These are phyloP conservation scores for Valencia hispanica DNA, from an alignment of 2,797 vertebrate genomes.

Conservation along the genomic window DNA sequence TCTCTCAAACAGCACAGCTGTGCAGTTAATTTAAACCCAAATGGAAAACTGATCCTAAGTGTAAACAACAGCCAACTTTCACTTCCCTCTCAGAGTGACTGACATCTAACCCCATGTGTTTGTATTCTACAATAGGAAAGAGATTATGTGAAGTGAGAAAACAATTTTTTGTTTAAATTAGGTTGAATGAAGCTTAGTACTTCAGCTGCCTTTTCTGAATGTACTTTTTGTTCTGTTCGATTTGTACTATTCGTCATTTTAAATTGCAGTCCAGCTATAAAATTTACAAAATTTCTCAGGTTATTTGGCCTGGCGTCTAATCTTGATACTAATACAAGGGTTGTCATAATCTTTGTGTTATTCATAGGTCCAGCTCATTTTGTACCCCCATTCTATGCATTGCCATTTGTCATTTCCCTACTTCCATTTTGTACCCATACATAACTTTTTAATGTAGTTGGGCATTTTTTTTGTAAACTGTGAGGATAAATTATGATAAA, in stretches of 20 bases:
- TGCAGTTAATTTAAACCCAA: slow-evolving; percentile 52
- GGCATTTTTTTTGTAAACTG: not conserved
- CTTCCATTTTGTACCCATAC: not conserved
- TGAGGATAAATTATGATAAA: not conserved
- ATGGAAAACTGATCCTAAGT: slow-evolving; percentile 67
- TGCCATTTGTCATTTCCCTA: not conserved
- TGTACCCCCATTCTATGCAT: not conserved
- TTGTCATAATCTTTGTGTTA: not conserved
- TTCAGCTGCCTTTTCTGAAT: not conserved
- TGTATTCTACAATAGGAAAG: not conserved
- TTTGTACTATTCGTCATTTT: not conserved
- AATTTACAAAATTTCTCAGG: too few relatives aligned
- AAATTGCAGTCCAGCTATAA: not conserved
- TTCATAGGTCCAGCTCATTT: not conserved
- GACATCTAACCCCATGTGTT: slow-evolving; percentile 14
- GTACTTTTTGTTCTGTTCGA: not conserved
- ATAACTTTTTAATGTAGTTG: not conserved
- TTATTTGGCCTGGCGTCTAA: not conserved
- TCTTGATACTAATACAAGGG: not conserved
- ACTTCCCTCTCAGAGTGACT: slow-evolving; percentile 57
- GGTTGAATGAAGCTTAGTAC: not conserved
- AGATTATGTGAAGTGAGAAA: not conserved
- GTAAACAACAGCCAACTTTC: slow-evolving; percentile 75
- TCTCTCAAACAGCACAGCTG: slow-evolving; percentile 55
- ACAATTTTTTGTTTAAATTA: not conserved